A percentile compares a stretch with the other conserved stretches of the same genome.
Evolutionary conservation across 2,797 vertebrate genomes (phyloP).

Genomic region (Phataginus tetradactyla): DNA sequence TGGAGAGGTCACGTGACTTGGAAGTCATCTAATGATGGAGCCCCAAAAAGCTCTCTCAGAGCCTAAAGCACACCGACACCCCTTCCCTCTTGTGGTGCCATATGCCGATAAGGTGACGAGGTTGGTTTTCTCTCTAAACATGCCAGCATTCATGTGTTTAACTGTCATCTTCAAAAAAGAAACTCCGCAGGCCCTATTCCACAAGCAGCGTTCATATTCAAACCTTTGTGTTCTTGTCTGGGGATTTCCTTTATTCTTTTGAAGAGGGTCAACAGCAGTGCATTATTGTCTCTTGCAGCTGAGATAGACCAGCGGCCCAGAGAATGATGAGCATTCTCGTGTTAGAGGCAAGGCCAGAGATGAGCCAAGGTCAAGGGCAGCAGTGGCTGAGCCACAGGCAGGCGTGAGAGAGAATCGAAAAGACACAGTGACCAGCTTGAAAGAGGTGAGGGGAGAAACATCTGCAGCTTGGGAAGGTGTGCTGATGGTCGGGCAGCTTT

Average conservation of each 20-base stretch:
- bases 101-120: neutral
- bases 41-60: neutral
- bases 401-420: neutral
- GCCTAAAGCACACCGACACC: rapidly evolving
- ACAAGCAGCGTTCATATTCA: neutral
- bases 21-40: neutral
- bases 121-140: neutral
- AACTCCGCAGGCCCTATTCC: neutral
- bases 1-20: neutral
- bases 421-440: neutral
- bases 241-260: neutral
- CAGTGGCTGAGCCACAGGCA: neutral
- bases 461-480: neutral
- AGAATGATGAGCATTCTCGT: neutral
- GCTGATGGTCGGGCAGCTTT: neutral
- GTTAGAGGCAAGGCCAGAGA: neutral
- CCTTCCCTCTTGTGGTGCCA: neutral
- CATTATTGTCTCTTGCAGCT: neutral
- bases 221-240: neutral
- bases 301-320: neutral
- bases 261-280: neutral
- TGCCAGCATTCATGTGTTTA: neutral
- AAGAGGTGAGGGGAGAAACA: neutral
- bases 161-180: neutral
- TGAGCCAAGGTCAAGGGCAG: neutral